A percentile compares a stretch with the other conserved stretches of the same genome.
Conservation (phyloP, 2,888 invertebrate genomes). For the Therioaphis trifolii region DNA sequence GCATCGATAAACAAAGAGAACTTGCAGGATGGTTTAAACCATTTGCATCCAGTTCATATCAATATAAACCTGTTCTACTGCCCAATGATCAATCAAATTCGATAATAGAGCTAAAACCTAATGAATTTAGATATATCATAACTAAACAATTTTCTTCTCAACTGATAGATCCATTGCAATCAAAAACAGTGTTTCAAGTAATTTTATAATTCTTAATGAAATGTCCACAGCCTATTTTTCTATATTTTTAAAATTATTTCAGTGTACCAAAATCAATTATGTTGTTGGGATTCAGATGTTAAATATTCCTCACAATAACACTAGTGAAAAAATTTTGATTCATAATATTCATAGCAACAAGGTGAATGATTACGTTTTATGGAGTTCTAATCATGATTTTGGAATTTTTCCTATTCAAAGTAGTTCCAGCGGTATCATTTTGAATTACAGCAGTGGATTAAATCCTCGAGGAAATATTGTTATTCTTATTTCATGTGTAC, state of each 20-base stretch:
- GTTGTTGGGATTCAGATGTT: constrained; percentile 89
- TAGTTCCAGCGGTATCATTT: constrained; percentile 81
- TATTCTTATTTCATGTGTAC: constrained; percentile 79
- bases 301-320: constrained; percentile 89
- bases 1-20: constrained; percentile 86
- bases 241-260: constrained; percentile 37
- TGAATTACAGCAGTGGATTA: constrained; percentile 83
- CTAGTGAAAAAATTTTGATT: constrained; percentile 81
- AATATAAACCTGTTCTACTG: constrained; percentile 80
- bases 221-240: neutral
- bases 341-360: constrained; percentile 56
- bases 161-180: constrained; percentile 41
- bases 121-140: constrained; percentile 82
- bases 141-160: constrained; percentile 73
- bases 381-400: constrained; percentile 85
- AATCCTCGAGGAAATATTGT: constrained; percentile 86
- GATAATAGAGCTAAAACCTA: constrained; percentile 70
- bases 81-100: constrained; percentile 71
- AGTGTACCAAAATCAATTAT: constrained; percentile 80
- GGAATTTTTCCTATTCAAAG: constrained; percentile 91
- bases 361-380: constrained; percentile 79
- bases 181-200: constrained; percentile 56
- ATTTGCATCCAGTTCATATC: constrained; percentile 63
- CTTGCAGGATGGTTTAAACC: constrained; percentile 91
- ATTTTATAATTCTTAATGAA: neutral